Conservation (phyloP, 2,797 vertebrate species). For the Myotis daubentonii region DNA sequence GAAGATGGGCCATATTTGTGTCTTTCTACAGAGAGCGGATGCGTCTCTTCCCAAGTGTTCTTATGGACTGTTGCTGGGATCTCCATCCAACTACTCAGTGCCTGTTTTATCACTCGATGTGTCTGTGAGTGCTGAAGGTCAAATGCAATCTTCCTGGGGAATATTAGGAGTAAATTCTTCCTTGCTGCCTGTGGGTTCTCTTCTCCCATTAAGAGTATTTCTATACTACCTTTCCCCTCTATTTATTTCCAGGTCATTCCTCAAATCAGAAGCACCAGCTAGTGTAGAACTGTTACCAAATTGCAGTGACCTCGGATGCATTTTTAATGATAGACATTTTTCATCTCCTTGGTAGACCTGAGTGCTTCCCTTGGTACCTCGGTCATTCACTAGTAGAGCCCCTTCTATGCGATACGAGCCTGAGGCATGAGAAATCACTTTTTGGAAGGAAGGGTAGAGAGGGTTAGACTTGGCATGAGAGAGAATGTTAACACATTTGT, state of each 20-base stretch:
- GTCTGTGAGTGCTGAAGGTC: conserved; percentile 66
- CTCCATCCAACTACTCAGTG: conserved; percentile 62
- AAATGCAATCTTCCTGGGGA: background rate
- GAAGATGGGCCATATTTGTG: background rate
- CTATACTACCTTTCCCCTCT: background rate
- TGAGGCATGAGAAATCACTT: background rate
- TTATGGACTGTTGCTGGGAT: conserved; percentile 1
- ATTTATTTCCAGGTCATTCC: background rate
- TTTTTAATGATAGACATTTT: background rate
- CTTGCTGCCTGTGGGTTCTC: background rate
- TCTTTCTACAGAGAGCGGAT: conserved; percentile 54
- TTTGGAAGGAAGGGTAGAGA: background rate
- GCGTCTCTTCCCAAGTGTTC: conserved; percentile 19
- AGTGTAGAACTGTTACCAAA: background rate
- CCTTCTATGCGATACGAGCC: background rate
- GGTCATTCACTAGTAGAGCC: background rate
- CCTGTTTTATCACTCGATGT: conserved; percentile 71
- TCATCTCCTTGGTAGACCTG: background rate
- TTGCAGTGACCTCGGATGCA: background rate
- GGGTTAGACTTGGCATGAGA: background rate
- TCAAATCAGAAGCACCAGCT: background rate
- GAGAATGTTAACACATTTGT: background rate
- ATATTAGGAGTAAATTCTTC: background rate
- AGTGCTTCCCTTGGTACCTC: background rate
- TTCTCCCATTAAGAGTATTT: background rate